phyloP scores from a whole-genome alignment of 2,888 invertebrate species.

The Luperina testacea region DNA sequence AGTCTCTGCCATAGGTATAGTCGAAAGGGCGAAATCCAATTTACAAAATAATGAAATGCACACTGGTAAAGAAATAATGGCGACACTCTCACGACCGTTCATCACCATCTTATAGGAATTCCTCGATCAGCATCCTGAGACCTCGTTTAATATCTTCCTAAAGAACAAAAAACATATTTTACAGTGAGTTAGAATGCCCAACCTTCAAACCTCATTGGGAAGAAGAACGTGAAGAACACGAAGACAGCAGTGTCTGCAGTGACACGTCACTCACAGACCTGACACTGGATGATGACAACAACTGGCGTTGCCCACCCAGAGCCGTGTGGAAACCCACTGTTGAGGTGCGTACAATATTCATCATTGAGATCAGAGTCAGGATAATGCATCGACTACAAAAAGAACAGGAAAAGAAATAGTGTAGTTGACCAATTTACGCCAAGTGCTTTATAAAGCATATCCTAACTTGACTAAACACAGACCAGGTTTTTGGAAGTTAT shows the following conservation, averaged over 20 bases:
- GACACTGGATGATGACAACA: conserved; percentile 86
- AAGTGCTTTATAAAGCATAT: neutral
- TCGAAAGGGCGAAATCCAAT: neutral
- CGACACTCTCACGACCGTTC: conserved; percentile 8
- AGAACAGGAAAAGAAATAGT: neutral
- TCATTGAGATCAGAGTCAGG: neutral
- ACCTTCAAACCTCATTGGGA: conserved; percentile 80
- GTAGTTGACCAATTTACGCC: neutral
- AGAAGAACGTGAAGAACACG: conserved; percentile 75
- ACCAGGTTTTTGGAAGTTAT: neutral
- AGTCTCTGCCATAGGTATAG: neutral
- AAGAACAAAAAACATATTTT: neutral
- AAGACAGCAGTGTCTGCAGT: conserved; percentile 87
- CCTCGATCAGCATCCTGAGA: too few species aligned
- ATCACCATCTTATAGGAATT: conserved; percentile 1
- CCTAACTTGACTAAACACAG: neutral
- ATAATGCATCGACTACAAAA: neutral
- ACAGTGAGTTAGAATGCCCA: conserved; percentile 81
- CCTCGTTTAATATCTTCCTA: neutral
- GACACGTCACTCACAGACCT: conserved; percentile 86
- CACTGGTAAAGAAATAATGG: neutral
- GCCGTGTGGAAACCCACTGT: conserved; percentile 95
- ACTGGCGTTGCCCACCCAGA: conserved; percentile 95
- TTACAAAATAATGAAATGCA: neutral
- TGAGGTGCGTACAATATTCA: conserved; percentile 87